Evolutionary conservation across 1,140 invertebrate species (phyloP), one percentile per base, ranked within the genome.

Genomic region (Brachionus sp.): DNA sequence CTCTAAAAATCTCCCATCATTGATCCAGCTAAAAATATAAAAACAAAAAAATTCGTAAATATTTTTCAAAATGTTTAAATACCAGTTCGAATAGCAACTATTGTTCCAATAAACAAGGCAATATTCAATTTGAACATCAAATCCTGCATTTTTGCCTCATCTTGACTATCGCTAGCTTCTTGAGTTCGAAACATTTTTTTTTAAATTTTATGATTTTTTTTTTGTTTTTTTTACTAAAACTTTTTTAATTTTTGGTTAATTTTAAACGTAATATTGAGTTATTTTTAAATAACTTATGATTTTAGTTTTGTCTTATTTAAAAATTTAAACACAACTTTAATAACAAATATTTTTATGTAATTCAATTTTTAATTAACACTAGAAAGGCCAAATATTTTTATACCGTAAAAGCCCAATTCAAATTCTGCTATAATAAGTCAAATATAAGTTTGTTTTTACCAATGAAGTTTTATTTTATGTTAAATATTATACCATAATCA

Each of bases 101-200:
- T 80, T 5, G 77, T 64, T 2, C 77, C 77, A 62, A 80, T 13
- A 44, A 80, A 80, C 29, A 80, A 66, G 10, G 39, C 77, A 2
- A 80, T 66, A 62, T 80, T 80, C 25, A 80, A 62, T 62, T 80
- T 80, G 77, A 80, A 80, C 77, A 80, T 62, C 33, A 80, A 44
- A 25, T 80, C 77, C 42, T 80, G 77, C 77, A 66, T 66, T 66
- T 42, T 80, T 13, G 77, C 33, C 25, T 80, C 77, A 66, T 80
- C 77, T 33, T 80, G 46, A 5, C n/a, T 39, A 16, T 80, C 77
- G n/a, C 25, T 10, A n/a, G 77, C 25, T 35, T n/a, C 62, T 66
- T 80, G 46, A 25, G 50, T 12, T n/a, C 77, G 50, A 25, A 80
- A 80, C 77, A 62, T 80, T 62, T 80, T 62, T 33, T 46, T 75